Evolutionary conservation across 2,888 invertebrate genomes (phyloP), one percentile per base, ranked within the genome.

Genomic region (Salpingus planirostris): DNA sequence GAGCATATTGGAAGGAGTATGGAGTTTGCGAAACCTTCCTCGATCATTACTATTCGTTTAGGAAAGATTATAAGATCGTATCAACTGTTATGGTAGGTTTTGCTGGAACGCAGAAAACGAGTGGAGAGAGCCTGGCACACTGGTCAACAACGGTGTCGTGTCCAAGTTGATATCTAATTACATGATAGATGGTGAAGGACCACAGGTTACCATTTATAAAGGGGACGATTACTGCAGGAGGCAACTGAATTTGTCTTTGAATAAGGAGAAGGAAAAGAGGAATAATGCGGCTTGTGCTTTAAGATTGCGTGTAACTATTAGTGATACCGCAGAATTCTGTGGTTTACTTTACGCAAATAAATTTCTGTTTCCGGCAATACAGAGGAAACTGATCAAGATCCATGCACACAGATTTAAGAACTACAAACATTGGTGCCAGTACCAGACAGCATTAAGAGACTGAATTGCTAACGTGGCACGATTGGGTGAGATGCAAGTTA

Each of bases 41-140:
- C 2, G 33, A 30, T 3, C 14, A 14, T 21, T 33, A 33, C 13
- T 33, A 33, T 14, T 29, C 28, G 4, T 33, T 28, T 13, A 15
- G 33, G 15, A 22, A 10, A 33, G 27, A 33, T 31, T 33, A 33
- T 11, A 33, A 29, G 14, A 21, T 33, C 2, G 13, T 33, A 2
- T 29, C 28, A 2, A 21, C 22, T 2, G 29, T 33, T 2, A 28
- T 28, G 8, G 22, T 33, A 3, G 33, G 29, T 3, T 29, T 10
- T n/a, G 29, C 33, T 2, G 27, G 27, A 5, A 29, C 27, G 7
- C 33, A 33, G 21, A 33, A 33, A 8, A 33, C 33, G 2, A 33
- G 22, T 14, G 33, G 33, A 5, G 33, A 33, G 11, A 33, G 10
- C 33, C 33, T n/a, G n/a, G 24, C 11, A 18, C 18, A 18, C 18